Evolutionary conservation across 2,113 vertebrate genomes (phyloP).

Genomic region (Chlorodrepanis virens): DNA sequence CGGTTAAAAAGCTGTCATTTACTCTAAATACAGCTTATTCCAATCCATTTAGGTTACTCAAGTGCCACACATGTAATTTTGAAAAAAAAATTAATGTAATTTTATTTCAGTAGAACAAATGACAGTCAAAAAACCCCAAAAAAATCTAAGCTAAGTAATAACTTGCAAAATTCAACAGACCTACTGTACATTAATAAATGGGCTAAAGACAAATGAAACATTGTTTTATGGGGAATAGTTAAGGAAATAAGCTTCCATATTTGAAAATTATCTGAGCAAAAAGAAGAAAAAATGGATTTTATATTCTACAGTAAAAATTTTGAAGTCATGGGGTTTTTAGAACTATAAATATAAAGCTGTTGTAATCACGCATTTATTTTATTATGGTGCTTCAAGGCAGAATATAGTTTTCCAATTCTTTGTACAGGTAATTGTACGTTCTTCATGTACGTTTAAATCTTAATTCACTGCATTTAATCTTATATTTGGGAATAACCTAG

Average conservation of each 20-base stretch:
- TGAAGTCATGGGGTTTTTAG: not conserved
- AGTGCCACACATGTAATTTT: not conserved
- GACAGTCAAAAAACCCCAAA: not conserved
- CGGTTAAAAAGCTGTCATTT: not conserved
- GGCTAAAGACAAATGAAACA: not conserved
- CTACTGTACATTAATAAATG: not conserved
- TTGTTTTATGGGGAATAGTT: not conserved
- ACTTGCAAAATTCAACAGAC: not conserved
- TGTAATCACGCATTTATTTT: fast-evolving
- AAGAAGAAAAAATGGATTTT: not conserved
- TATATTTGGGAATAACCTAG: not conserved
- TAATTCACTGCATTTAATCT: not conserved
- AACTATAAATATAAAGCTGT: not conserved
- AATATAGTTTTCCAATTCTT: not conserved
- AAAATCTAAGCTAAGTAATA: not conserved
- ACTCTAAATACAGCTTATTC: not conserved
- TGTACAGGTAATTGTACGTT: not conserved
- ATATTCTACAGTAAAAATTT: not conserved
- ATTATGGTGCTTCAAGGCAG: not conserved
- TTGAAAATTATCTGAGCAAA: not conserved
- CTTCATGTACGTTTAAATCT: not conserved
- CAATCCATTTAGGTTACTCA: not conserved
- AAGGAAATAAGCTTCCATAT: not conserved
- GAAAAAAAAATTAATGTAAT: not conserved
- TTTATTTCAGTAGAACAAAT: not conserved